Evolutionary conservation across 2,888 invertebrate species (phyloP), one percentile per base, ranked within the genome.

Genomic region (Caenorhabditis sulstoni): DNA sequence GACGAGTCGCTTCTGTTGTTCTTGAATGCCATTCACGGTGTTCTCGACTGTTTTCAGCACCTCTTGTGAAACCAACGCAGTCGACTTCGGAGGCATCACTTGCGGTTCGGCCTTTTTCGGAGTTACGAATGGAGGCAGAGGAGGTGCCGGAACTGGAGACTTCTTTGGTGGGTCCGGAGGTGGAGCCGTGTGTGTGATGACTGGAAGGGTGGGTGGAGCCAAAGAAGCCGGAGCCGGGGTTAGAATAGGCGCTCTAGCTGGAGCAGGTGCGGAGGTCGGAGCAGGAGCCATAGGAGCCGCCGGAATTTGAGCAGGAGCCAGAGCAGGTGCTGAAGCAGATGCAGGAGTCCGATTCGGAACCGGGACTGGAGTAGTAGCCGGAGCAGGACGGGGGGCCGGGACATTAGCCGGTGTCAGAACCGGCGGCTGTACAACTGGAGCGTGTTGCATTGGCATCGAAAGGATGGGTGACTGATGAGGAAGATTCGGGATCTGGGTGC

Each of bases 1-100:
- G n/a, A 73, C 49, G 4, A 73, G 52, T 22, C 64, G 64, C 3
- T 58, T 1, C n/a, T 73, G 73, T 12, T 65, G 57, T 5, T 50
- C 35, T 14, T 73, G 57, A 18, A 73, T n/a, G 20, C 64, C 64
- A 14, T 49, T 8, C 41, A 73, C 50, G 18, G 44, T 23, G 16
- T 57, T 64, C 44, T 73, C 73, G 1, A 64, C 50, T 0, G 62
- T 39, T 11, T 61, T 53, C 7, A 58, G 4, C 12, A 35, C 37
- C 18, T 37, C 16, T 11, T 35, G 37, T 11, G 41, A 8, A 4
- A 41, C 3, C 41, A 14, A 41, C 11, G 41, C n/a, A n/a, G 41
- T 14, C 7, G 41, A 8, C 14, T 37, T 41, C 11, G 41, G 41
- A 41, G 41, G 7, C 2, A 41, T 14, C 3, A 11, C 11, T 41